phyloP scores from a whole-genome alignment of 2,797 vertebrate genomes.

The Danio tinwini region DNA sequence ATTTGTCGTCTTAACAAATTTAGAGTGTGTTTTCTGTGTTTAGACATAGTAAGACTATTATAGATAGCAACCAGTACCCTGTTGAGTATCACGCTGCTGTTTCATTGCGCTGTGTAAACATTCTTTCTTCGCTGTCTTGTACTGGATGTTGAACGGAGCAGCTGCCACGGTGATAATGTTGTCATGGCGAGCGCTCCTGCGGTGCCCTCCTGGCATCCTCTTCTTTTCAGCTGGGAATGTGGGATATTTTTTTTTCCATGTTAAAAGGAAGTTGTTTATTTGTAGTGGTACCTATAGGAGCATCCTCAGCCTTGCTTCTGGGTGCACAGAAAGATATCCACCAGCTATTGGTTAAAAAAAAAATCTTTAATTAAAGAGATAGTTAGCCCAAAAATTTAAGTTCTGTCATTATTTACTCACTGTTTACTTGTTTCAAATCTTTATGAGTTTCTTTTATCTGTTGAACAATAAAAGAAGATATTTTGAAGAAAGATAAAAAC shows the following conservation, averaged over 20 bases:
- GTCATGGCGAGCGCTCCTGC: conserved; percentile 41
- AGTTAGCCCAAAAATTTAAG: too few relatives aligned
- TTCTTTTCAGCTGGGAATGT: conserved; percentile 33
- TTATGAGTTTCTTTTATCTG: too few relatives aligned
- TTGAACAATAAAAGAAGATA: too few relatives aligned
- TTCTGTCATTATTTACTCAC: too few relatives aligned
- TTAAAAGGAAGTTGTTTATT: conserved; percentile 53
- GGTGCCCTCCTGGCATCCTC: conserved; percentile 46
- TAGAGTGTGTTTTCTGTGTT: background rate
- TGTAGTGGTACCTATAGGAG: conserved; percentile 6
- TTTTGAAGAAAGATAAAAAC: too few relatives aligned
- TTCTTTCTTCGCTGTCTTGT: background rate
- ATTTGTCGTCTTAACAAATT: too few relatives aligned
- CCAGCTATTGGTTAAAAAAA: background rate
- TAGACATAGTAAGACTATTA: background rate
- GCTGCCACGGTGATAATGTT: conserved; percentile 48
- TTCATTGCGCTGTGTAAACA: conserved; percentile 9
- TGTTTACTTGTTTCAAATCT: too few relatives aligned
- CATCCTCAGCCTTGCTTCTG: conserved; percentile 6
- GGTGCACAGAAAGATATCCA: background rate
- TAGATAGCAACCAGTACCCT: background rate
- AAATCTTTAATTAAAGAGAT: background rate
- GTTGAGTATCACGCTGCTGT: background rate
- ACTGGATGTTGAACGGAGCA: conserved; percentile 19
- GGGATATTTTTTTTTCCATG: conserved; percentile 42